Conservation (phyloP, 2,113 vertebrate species). For the Gadus chalcogrammus region DNA sequence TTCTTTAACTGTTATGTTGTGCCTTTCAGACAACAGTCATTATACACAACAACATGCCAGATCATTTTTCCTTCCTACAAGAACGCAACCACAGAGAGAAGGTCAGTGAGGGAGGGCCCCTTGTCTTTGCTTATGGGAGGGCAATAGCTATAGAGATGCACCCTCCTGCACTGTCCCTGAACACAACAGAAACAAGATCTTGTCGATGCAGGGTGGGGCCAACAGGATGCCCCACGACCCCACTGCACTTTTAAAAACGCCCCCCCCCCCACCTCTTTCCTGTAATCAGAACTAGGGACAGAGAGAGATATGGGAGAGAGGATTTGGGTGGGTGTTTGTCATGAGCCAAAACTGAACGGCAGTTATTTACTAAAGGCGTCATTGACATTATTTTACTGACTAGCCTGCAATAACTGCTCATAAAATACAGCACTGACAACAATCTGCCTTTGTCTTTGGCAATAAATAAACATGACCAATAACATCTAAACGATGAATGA, state of each 20-base stretch:
- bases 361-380: no score
- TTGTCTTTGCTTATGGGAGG: not conserved
- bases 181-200: constrained; percentile 51
- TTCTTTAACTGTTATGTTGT: no score
- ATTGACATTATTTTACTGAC: no score
- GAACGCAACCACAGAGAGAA: not conserved
- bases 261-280: constrained; percentile 44
- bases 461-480: no score
- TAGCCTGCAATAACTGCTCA: no score
- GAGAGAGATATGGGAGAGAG: constrained; percentile 5
- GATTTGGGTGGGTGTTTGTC: not conserved
- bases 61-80: not conserved
- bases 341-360: not conserved
- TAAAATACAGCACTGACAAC: no score
- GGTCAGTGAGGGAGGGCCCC: not conserved
- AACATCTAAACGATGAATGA: no score
- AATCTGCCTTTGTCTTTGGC: no score
- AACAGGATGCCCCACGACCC: constrained; percentile 43
- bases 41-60: no score
- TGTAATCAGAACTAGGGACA: constrained; percentile 43
- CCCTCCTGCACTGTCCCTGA: constrained; percentile 6
- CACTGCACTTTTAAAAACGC: constrained; percentile 35
- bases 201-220: constrained; percentile 55
- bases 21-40: no score
- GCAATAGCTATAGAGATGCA: not conserved